Conservation (phyloP, 2,888 invertebrate genomes). For the Deilephila porcellus region DNA sequence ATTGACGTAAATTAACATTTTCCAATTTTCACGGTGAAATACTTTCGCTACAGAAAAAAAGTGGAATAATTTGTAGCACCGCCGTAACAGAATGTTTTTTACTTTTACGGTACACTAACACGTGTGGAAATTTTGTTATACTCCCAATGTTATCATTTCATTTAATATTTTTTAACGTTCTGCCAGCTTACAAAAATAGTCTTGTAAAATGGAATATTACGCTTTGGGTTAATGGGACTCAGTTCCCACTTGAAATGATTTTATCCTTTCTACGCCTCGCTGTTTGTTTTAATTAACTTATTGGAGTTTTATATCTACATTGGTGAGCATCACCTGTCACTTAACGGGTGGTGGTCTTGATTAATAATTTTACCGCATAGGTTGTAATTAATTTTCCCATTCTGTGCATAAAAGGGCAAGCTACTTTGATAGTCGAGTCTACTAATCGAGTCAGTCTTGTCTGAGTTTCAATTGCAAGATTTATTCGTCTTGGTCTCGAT, state of each 20-base stretch:
- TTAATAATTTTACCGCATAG: background rate
- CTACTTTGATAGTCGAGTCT: too few species aligned
- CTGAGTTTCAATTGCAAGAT: too few species aligned
- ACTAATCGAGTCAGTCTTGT: too few species aligned
- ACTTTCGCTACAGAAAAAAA: background rate
- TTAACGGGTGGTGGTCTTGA: background rate
- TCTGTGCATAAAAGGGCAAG: too few species aligned
- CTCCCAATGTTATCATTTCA: conserved; percentile 37
- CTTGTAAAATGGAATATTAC: conserved; percentile 7
- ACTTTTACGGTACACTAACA: background rate
- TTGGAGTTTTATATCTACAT: background rate
- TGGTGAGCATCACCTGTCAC: background rate
- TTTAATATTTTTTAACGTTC: conserved; percentile 27
- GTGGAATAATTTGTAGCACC: background rate
- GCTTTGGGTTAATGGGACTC: conserved; percentile 27
- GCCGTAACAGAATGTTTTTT: conserved; percentile 7
- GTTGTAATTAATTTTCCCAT: background rate
- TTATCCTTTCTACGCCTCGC: conserved; percentile 37
- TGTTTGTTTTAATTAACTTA: conserved; percentile 14
- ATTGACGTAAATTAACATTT: conserved; percentile 1
- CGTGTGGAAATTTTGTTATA: conserved; percentile 14
- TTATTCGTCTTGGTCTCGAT: too few species aligned
- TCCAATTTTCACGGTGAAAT: conserved; percentile 14
- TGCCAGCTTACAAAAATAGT: conserved; percentile 16
- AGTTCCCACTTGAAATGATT: conserved; percentile 41